Conservation (phyloP, 1,140 invertebrate species). For the Apis mellifera region Amel_HAv3.1 CM009942.2:514501-515000, state of each 20-base stretch:
- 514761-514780: slow-evolving; percentile 80
- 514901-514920: slow-evolving; percentile 46
- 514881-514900: slow-evolving; percentile 53
- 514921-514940: slow-evolving; percentile 57
- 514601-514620: too few species aligned
- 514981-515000: slow-evolving; percentile 34
- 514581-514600: too few species aligned
- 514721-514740: slow-evolving; percentile 75
- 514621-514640: background rate
- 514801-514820: slow-evolving; percentile 63
- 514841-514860: slow-evolving; percentile 63
- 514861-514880: slow-evolving; percentile 48
- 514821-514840: slow-evolving; percentile 67
- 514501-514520: background rate
- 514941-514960: slow-evolving; percentile 46
- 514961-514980: background rate
- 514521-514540: too few species aligned
- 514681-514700: slow-evolving; percentile 74
- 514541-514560: too few species aligned
- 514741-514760: slow-evolving; percentile 78
- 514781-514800: slow-evolving; percentile 72
- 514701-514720: slow-evolving; percentile 69
- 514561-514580: too few species aligned
- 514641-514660: slow-evolving; percentile 64
- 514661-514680: slow-evolving; percentile 78